Conservation (phyloP, 2,113 vertebrate species). For the Vimba vimba region DNA sequence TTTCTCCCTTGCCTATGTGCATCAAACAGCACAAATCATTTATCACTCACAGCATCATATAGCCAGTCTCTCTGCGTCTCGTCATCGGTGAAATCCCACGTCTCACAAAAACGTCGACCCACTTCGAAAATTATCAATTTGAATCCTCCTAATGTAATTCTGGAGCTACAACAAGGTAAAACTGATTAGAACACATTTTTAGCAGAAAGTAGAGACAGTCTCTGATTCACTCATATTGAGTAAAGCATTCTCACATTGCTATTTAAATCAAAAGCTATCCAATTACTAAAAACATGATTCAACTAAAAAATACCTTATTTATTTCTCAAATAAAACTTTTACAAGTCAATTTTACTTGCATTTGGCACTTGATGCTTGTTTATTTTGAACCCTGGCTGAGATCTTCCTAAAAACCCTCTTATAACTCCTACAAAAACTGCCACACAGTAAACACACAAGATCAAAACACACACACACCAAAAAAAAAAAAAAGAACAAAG, state of each 20-base stretch:
- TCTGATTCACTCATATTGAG: background rate
- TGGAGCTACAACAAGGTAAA: background rate
- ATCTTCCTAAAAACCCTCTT: slow-evolving; percentile 40
- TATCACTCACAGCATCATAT: background rate
- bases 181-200: background rate
- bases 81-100: background rate
- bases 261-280: background rate
- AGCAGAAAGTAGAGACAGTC: background rate
- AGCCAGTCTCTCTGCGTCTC: background rate
- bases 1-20: background rate
- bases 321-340: background rate
- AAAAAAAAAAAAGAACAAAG: slow-evolving; percentile 15
- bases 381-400: background rate
- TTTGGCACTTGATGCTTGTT: background rate
- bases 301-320: background rate
- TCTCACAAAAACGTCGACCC: background rate
- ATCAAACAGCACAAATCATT: background rate
- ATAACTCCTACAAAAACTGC: slow-evolving; percentile 28
- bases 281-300: background rate
- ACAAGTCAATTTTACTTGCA: background rate
- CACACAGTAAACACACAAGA: slow-evolving; percentile 40
- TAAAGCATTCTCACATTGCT: background rate
- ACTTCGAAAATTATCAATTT: background rate
- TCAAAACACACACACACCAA: slow-evolving; percentile 20
- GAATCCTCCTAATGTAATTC: background rate